A percentile compares a stretch with the other conserved stretches of the same genome.
Evolutionary conservation across 2,888 invertebrate genomes (phyloP).

Genomic region (Hirtodrosophila histrioides): DNA sequence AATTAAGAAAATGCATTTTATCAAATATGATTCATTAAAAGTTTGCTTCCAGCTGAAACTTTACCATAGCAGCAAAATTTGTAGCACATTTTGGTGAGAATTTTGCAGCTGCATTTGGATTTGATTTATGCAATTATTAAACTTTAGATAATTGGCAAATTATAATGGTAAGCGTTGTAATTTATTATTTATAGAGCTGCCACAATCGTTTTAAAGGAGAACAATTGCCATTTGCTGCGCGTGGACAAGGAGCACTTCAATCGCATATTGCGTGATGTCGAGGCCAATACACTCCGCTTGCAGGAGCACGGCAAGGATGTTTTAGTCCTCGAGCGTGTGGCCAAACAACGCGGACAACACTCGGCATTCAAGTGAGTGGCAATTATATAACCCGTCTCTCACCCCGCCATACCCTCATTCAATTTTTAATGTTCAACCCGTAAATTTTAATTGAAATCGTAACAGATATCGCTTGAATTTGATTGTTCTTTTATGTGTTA

Average conservation of each 20-base stretch:
- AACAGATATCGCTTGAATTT: constrained; percentile 21
- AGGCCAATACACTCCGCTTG: constrained; percentile 93
- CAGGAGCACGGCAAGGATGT: constrained; percentile 94
- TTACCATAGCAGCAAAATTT: neutral
- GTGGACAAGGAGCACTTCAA: constrained; percentile 95
- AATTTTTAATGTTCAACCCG: constrained; percentile 11
- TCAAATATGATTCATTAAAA: constrained; percentile 19
- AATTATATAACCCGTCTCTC: neutral
- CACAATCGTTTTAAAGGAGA: constrained; percentile 91
- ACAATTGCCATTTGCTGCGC: constrained; percentile 92
- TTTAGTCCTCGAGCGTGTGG: constrained; percentile 90
- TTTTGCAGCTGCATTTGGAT: neutral
- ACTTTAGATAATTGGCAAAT: constrained; percentile 9
- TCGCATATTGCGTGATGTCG: constrained; percentile 91
- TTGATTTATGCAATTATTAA: constrained; percentile 2
- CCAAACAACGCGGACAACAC: constrained; percentile 86
- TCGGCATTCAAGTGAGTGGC: constrained; percentile 87
- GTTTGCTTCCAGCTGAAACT: neutral
- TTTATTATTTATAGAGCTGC: constrained; percentile 87
- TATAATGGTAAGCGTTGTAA: neutral
- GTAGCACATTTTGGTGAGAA: neutral
- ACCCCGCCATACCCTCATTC: too few species aligned
- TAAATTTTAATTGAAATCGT: constrained; percentile 48
- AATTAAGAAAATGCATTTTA: constrained; percentile 30
- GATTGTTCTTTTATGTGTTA: constrained; percentile 19